A percentile compares a stretch with the other conserved stretches of the same genome.
Evolutionary conservation across 2,888 invertebrate genomes (phyloP).

Genomic region (Limnephilus lunatus): DNA sequence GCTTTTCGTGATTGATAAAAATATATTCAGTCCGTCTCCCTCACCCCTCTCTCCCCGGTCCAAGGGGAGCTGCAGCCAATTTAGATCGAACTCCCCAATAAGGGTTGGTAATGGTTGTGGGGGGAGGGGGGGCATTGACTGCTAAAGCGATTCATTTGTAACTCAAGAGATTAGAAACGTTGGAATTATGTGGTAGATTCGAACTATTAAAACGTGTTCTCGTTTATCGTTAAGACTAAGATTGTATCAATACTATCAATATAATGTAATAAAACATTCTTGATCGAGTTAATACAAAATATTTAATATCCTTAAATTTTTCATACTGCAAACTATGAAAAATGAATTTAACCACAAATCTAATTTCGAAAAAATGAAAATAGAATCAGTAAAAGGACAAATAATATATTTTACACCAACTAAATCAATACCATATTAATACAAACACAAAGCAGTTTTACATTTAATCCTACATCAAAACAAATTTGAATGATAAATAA

Average conservation of each 20-base stretch:
- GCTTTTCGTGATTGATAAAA: slow-evolving; percentile 41
- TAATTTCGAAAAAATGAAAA: too few species aligned
- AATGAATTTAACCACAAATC: too few species aligned
- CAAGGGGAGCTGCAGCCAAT: slow-evolving; percentile 36
- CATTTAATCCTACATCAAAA: too few species aligned
- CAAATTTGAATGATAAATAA: too few species aligned
- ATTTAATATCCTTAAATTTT: too few species aligned
- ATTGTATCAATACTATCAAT: not conserved
- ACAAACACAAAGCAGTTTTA: too few species aligned
- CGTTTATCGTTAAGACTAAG: not conserved
- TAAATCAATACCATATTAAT: too few species aligned
- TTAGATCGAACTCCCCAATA: slow-evolving; percentile 20
- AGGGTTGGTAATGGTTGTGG: not conserved
- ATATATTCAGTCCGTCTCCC: slow-evolving; percentile 31
- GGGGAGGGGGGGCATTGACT: slow-evolving; percentile 6
- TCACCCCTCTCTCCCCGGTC: not conserved
- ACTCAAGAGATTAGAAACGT: slow-evolving; percentile 55
- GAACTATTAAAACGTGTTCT: not conserved
- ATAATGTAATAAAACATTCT: too few species aligned
- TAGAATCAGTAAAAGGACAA: too few species aligned
- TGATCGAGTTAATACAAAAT: too few species aligned
- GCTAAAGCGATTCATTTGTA: slow-evolving; percentile 59
- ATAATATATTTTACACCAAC: too few species aligned
- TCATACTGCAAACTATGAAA: too few species aligned
- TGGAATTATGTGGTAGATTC: slow-evolving; percentile 9